Base-by-base conservation (phyloP, 1,140 invertebrate genomes). In the Sweltsa coloradensis region DNA sequence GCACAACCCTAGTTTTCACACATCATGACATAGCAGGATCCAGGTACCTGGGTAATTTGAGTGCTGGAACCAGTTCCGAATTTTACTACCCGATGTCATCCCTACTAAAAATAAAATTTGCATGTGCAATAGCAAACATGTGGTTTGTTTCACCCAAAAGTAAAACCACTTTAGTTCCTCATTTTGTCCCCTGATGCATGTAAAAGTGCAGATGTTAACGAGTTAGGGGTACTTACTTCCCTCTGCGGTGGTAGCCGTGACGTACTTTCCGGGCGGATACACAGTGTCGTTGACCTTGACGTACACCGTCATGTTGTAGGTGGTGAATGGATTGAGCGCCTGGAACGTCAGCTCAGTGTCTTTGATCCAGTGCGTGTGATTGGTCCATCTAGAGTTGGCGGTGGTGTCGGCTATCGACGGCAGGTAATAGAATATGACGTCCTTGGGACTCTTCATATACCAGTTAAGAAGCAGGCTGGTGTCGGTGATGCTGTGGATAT, bases 261-360 rank as follows among this genome's bases (percentile, higher is more conserved):
- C 59, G 55, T 75, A 83, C 48, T 75, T 73, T 7, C 70, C 70
- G 1, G 82, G 79, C 1, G 75, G 69, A 45, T 74, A 79, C 0
- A 67, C 61, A 0, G 58, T 64, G 49, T 65, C 65, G 51, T 72
- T 73, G 5, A 75, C 54, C 40, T 72, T 65, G 0, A 83, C 78
- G 57, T 81, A 88, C 5, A 89, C 78, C 0, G 83, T 87, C 36
- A 88, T 64, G 54, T 87, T 85, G 57, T 89, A 89, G 1, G 65
- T 60, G 0, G 84, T 87, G 52, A 67, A 84, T 0, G 87, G 77
- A 48, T 73, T 64, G 2, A 89, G 64, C 45, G 74, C 62, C 0
- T 63, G 73, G 55, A 89, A 85, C 43, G 66, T 69, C 57, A 71
- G 56, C 11, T 45, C 43, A 43, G 31, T 42, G 13, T 44, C 25